Evolutionary conservation across 2,888 invertebrate genomes (phyloP).

Genomic region (Myopa tessellatipennis): DNA sequence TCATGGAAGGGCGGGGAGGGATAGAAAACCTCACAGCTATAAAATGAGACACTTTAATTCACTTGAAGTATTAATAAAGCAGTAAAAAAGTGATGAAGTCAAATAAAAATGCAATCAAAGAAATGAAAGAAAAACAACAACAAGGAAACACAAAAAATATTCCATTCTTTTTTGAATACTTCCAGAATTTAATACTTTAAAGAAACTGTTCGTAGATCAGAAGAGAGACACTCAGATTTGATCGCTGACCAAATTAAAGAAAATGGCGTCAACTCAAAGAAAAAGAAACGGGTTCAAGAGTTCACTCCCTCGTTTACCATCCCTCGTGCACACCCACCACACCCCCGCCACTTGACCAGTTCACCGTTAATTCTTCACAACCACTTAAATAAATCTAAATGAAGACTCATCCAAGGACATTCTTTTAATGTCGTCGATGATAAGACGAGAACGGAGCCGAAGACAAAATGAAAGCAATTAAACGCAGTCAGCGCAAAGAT

Average conservation of each 20-base stretch:
- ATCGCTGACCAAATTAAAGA: not conserved
- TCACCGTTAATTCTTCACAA: not conserved
- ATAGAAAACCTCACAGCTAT: no score
- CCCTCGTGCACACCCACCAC: not conserved
- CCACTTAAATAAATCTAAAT: not conserved
- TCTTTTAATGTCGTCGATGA: conserved; percentile 22
- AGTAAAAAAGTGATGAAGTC: no score
- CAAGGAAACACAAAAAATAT: not conserved
- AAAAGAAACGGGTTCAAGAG: not conserved
- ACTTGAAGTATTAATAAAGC: no score
- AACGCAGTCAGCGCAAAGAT: conserved; percentile 28
- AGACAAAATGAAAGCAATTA: conserved; percentile 38
- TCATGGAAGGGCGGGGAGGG: no score
- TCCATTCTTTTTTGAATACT: not conserved
- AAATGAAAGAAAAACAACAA: not conserved
- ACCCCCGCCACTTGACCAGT: not conserved
- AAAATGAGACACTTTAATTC: no score
- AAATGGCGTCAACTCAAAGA: not conserved
- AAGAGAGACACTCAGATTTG: not conserved
- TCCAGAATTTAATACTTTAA: not conserved
- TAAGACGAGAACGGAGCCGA: conserved; percentile 4
- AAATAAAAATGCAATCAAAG: not conserved
- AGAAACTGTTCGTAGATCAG: not conserved
- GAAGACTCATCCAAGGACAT: conserved; percentile 4
- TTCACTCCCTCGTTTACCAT: not conserved